These are phyloP conservation scores for Orientallactaga sibirica DNA, from an alignment of 2,797 vertebrate species.

Conservation along the genomic window DNA sequence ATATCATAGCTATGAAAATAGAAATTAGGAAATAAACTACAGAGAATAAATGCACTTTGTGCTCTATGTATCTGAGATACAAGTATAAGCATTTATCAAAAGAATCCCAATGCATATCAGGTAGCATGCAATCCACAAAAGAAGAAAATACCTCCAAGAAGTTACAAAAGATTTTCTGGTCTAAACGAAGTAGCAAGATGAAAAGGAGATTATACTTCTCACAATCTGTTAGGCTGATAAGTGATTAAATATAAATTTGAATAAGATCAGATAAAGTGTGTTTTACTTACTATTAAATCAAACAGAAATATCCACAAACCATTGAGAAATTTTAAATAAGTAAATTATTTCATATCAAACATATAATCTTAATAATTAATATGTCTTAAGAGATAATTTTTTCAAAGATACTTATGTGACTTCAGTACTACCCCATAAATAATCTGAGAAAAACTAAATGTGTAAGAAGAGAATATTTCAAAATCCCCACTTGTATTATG, in stretches of 20 bases:
- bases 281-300: background rate
- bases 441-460: slow-evolving; percentile 63
- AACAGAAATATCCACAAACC: slow-evolving; percentile 53
- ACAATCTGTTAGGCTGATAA: background rate
- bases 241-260: background rate
- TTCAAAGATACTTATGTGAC: slow-evolving; percentile 64
- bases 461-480: background rate
- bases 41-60: slow-evolving; percentile 48
- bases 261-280: slow-evolving; percentile 1
- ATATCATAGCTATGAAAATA: background rate
- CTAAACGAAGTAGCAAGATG: background rate
- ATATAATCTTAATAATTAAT: slow-evolving; percentile 69
- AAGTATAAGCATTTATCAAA: slow-evolving; percentile 33
- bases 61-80: background rate
- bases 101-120: background rate
- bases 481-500: background rate
- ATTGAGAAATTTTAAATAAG: slow-evolving; percentile 29
- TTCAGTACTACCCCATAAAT: slow-evolving; percentile 67
- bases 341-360: slow-evolving; percentile 41
- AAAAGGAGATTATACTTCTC: background rate
- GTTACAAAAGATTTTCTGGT: background rate
- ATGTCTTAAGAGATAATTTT: slow-evolving; percentile 56
- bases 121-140: background rate
- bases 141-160: background rate
- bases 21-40: slow-evolving; percentile 36